phyloP scores from a whole-genome alignment of 2,113 vertebrate genomes.

The Anolis carolinensis region DNA sequence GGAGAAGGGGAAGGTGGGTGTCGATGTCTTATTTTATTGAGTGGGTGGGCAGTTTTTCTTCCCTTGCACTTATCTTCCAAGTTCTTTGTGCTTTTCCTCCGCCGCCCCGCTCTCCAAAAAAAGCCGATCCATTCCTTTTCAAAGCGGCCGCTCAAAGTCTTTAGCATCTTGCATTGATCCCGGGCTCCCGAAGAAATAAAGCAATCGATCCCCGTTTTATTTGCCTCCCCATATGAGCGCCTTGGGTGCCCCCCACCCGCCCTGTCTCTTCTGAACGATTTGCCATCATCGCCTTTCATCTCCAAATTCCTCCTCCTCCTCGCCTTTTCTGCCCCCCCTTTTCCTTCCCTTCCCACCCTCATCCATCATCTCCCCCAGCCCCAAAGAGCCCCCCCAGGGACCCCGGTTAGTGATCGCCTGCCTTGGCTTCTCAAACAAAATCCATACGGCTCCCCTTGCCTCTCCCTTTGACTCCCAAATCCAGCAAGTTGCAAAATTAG shows the following conservation, averaged over 20 bases:
- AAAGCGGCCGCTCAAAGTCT: not conserved
- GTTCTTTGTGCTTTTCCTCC: too few relatives aligned
- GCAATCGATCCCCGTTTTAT: not conserved
- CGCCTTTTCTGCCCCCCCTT: too few relatives aligned
- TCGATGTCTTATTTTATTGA: too few relatives aligned
- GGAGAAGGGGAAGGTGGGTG: too few relatives aligned
- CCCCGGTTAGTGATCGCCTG: not conserved
- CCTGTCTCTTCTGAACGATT: not conserved
- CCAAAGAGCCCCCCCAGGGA: not conserved
- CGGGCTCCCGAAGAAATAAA: rapidly evolving
- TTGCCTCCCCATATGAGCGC: not conserved
- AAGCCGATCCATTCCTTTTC: not conserved
- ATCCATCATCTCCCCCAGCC: not conserved
- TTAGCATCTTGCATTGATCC: not conserved
- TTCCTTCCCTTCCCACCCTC: too few relatives aligned
- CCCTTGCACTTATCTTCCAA: too few relatives aligned
- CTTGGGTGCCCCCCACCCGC: not conserved
- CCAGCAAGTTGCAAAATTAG: too few relatives aligned
- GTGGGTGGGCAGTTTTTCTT: too few relatives aligned
- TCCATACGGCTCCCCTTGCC: too few relatives aligned
- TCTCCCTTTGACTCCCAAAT: not conserved
- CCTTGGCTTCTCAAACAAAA: not conserved
- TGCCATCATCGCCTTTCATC: too few relatives aligned
- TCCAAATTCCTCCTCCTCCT: too few relatives aligned
- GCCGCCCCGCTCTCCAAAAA: not conserved